phyloP scores from a whole-genome alignment of 2,797 vertebrate species.

The Premnoplex brunnescens region DNA sequence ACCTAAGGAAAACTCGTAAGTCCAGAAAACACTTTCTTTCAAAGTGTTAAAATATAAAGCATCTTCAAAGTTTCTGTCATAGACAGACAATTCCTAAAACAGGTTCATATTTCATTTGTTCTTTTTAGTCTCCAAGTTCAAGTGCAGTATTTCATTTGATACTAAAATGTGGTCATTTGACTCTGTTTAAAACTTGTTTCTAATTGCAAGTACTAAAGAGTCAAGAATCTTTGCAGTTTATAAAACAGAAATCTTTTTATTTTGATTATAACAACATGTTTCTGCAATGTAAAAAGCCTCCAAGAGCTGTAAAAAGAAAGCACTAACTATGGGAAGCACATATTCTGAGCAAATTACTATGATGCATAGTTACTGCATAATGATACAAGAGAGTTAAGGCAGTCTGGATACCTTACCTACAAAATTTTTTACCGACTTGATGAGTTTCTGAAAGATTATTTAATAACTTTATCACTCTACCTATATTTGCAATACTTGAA shows the following conservation, averaged over 20 bases:
- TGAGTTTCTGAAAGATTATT: background rate
- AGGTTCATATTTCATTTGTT: background rate
- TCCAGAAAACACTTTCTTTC: background rate
- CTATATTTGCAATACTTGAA: background rate
- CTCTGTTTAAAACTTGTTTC: background rate
- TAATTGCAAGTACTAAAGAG: background rate
- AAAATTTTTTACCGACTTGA: background rate
- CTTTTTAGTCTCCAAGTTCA: background rate
- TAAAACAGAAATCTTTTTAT: background rate
- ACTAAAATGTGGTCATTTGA: background rate
- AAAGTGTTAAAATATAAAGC: background rate
- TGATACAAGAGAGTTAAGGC: background rate
- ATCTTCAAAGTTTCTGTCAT: background rate
- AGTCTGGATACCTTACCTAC: background rate
- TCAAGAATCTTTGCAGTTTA: background rate
- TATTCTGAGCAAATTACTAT: background rate
- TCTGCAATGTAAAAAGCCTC: background rate
- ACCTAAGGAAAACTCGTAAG: background rate
- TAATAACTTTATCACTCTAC: background rate
- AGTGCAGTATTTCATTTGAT: background rate
- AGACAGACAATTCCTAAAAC: background rate
- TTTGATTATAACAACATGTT: background rate
- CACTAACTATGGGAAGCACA: background rate
- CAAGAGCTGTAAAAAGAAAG: background rate
- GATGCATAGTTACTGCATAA: background rate